phyloP scores from a whole-genome alignment of 1,140 invertebrate species.

The Lepidotrigona ventralis region DNA sequence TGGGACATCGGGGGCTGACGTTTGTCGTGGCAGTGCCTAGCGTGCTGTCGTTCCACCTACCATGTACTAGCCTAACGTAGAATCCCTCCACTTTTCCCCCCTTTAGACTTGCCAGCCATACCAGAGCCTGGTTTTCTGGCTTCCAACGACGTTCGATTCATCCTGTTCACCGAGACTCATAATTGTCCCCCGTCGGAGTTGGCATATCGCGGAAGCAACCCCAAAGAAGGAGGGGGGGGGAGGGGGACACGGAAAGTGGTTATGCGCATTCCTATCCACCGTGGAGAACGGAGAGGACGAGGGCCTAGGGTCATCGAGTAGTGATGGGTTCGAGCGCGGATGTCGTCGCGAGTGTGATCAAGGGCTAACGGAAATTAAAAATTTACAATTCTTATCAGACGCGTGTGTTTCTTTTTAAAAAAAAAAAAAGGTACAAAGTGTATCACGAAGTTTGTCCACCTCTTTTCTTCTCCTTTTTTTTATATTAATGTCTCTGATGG shows the following conservation, averaged over 20 bases:
- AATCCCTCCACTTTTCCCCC: neutral
- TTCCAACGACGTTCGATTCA: slow-evolving; percentile 20
- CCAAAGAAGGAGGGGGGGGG: too few relatives aligned
- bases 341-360: neutral
- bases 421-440: too few relatives aligned
- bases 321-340: slow-evolving; percentile 1
- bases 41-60: slow-evolving; percentile 63
- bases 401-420: too few relatives aligned
- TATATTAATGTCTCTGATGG: too few relatives aligned
- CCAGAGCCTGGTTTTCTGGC: slow-evolving; percentile 25
- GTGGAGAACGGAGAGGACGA: neutral
- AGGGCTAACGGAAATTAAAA: neutral
- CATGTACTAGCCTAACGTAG: slow-evolving; percentile 28
- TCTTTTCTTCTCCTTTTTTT: too few relatives aligned
- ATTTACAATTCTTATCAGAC: too few relatives aligned
- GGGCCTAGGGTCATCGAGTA: slow-evolving; percentile 3
- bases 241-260: slow-evolving; percentile 61
- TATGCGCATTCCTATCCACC: slow-evolving; percentile 55
- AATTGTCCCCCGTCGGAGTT: slow-evolving; percentile 68
- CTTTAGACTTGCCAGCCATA: neutral
- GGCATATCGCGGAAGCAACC: slow-evolving; percentile 60
- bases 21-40: slow-evolving; percentile 77
- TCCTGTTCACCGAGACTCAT: slow-evolving; percentile 62
- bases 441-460: too few relatives aligned
- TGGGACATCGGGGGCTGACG: slow-evolving; percentile 68